phyloP scores from a whole-genome alignment of 2,113 vertebrate genomes.

The Onychostruthus taczanowskii region DNA sequence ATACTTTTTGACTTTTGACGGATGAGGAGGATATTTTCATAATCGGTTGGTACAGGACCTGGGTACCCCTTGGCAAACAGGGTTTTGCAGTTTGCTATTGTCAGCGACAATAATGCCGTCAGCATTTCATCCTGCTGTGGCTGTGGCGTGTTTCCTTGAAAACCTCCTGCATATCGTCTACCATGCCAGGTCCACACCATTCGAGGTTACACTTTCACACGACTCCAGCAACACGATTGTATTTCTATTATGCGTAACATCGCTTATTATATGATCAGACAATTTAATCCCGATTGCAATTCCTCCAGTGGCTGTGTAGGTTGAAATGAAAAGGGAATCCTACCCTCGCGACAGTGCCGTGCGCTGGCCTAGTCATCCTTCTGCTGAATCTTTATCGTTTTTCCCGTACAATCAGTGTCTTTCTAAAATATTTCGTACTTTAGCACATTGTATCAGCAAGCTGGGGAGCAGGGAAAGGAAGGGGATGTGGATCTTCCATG shows the following conservation, averaged over 20 bases:
- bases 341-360: not conserved
- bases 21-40: not conserved
- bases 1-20: not conserved
- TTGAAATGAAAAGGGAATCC: not conserved
- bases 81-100: not conserved
- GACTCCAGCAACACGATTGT: not conserved
- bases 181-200: not conserved
- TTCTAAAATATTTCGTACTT: not conserved
- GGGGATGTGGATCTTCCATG: not conserved
- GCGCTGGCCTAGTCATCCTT: not conserved
- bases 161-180: not conserved
- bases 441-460: not conserved
- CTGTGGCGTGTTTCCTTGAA: not conserved
- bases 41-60: not conserved
- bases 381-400: not conserved
- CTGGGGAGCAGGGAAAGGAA: not conserved
- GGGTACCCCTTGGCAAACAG: not conserved
- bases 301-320: not conserved
- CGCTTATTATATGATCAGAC: not conserved
- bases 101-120: not conserved
- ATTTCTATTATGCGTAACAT: not conserved
- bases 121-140: not conserved
- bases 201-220: not conserved
- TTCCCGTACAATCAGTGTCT: not conserved
- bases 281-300: constrained; percentile 11